A percentile compares a stretch with the other conserved stretches of the same genome.
Evolutionary conservation across 2,113 vertebrate genomes (phyloP).

Genomic region (Elgaria multicarinata): DNA sequence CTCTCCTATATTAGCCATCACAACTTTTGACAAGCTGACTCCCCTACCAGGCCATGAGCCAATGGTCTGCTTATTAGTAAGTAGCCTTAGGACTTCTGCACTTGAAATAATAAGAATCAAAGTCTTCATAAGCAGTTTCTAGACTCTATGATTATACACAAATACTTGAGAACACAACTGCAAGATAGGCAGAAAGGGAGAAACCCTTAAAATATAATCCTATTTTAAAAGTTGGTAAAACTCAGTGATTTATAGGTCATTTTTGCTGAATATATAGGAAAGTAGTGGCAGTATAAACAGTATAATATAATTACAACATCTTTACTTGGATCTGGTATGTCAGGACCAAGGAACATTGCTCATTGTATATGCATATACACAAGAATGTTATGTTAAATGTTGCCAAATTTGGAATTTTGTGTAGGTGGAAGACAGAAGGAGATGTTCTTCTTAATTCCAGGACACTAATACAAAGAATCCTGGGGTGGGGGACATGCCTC

Average conservation of each 20-base stretch:
- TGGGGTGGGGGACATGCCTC: not conserved
- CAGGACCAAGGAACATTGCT: conserved; percentile 8
- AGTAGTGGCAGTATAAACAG: not conserved
- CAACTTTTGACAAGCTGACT: not conserved
- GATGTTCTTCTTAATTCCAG: not conserved
- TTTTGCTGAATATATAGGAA: not conserved
- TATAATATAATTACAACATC: not conserved
- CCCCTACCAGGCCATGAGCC: not conserved
- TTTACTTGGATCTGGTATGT: conserved; percentile 20
- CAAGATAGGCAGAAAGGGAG: not conserved
- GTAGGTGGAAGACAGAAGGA: not conserved
- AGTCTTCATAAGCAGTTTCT: not conserved
- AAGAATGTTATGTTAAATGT: conserved; percentile 15
- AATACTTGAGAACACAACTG: not conserved
- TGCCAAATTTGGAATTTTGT: not conserved
- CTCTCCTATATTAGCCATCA: not conserved
- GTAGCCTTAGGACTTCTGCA: not conserved
- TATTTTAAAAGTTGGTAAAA: not conserved
- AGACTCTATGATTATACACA: not conserved
- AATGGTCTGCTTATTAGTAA: not conserved
- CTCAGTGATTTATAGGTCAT: not conserved
- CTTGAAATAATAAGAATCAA: not conserved
- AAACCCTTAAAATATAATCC: not conserved
- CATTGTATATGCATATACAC: not conserved
- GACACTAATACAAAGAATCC: not conserved